phyloP scores from a whole-genome alignment of 2,113 vertebrate species.

The Eulacestoma nigropectus region DNA sequence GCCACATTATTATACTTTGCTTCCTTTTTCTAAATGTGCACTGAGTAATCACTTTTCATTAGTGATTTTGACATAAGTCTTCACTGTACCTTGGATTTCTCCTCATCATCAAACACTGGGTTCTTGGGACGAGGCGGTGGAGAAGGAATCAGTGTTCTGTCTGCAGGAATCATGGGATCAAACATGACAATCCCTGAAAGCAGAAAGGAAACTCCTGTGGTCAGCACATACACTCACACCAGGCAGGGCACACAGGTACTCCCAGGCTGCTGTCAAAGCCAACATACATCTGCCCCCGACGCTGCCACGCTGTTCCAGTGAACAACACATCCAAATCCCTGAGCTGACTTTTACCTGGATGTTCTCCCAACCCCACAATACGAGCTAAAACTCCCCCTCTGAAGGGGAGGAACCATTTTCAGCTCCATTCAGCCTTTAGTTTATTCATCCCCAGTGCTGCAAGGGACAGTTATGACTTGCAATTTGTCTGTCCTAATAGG shows the following conservation, averaged over 20 bases:
- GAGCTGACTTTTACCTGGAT: background rate
- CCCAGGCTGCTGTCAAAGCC: background rate
- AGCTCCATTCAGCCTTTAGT: background rate
- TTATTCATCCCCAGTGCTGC: background rate
- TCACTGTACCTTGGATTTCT: slow-evolving; percentile 84
- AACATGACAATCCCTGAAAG: slow-evolving; percentile 82
- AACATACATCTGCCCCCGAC: background rate
- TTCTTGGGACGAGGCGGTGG: slow-evolving; percentile 84
- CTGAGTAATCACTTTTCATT: background rate
- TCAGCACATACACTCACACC: background rate
- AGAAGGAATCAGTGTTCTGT: slow-evolving; percentile 84
- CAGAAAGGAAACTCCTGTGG: background rate
- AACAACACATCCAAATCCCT: background rate
- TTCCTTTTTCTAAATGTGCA: background rate
- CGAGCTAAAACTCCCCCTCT: background rate
- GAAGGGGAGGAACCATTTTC: background rate
- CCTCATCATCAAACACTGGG: slow-evolving; percentile 92
- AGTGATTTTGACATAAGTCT: background rate
- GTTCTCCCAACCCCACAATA: background rate
- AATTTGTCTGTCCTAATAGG: background rate
- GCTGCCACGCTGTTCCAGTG: background rate
- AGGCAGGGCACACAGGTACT: background rate
- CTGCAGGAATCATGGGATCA: slow-evolving; percentile 83
- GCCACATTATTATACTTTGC: background rate
- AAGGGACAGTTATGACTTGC: background rate